These are phyloP conservation scores for Pithecia hirsuta DNA, from an alignment of 2,797 vertebrate genomes.

Conservation along the genomic window DNA sequence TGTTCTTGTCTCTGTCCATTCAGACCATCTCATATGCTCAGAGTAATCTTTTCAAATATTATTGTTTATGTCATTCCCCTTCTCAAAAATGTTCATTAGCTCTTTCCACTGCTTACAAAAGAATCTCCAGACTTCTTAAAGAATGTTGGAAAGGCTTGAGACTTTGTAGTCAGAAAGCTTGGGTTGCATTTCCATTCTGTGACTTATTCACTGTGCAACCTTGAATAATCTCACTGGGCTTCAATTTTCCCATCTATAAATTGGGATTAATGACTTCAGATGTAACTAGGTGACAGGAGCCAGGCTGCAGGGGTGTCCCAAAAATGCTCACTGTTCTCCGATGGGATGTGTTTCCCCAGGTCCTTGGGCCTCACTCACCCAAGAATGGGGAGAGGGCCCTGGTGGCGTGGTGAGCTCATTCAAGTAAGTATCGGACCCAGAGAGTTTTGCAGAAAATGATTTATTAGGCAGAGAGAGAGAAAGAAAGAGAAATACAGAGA, in stretches of 20 bases:
- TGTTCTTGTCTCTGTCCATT: background rate
- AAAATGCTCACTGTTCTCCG: no score
- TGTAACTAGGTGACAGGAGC: no score
- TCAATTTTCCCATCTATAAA: background rate
- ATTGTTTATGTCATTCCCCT: background rate
- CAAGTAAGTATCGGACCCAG: no score
- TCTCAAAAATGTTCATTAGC: background rate
- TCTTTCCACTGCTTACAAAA: background rate
- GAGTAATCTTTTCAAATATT: conserved; percentile 12
- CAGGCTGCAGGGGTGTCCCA: no score
- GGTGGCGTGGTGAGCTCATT: no score
- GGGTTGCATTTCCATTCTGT: background rate
- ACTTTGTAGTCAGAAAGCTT: background rate
- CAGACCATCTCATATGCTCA: background rate
- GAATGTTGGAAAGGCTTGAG: background rate
- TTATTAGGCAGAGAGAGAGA: no score
- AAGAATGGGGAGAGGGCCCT: no score
- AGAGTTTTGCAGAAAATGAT: no score
- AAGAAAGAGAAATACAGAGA: no score
- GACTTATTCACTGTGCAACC: background rate
- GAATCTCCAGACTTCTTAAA: background rate
- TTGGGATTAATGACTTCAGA: background rate
- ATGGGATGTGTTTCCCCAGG: no score
- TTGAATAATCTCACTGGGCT: background rate
- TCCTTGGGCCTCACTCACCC: no score